phyloP scores from a whole-genome alignment of 2,888 invertebrate genomes.

The Brassicogethes aeneus region DNA sequence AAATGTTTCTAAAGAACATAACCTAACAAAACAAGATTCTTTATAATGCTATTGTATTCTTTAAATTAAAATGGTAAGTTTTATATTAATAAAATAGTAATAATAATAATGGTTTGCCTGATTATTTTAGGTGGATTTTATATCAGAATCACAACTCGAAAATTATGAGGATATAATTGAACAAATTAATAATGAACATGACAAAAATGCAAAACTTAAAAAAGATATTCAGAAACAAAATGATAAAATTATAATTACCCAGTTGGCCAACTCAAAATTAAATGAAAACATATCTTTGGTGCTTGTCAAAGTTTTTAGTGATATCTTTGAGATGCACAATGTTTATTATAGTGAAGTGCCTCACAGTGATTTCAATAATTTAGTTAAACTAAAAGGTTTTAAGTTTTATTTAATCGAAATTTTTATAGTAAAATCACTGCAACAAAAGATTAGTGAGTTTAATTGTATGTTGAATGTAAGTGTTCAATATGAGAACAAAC shows the following conservation, averaged over 20 bases:
- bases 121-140: slow-evolving; percentile 23
- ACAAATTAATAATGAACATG: slow-evolving; percentile 28
- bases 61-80: slow-evolving; percentile 1
- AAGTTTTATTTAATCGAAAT: slow-evolving; percentile 32
- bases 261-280: slow-evolving; percentile 18
- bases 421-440: slow-evolving; percentile 26
- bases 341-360: slow-evolving; percentile 24
- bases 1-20: no score
- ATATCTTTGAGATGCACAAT: slow-evolving; percentile 24
- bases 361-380: slow-evolving; percentile 13
- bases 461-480: slow-evolving; percentile 26
- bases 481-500: slow-evolving; percentile 12
- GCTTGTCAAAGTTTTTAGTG: slow-evolving; percentile 29
- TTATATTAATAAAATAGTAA: no score
- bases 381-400: slow-evolving; percentile 14
- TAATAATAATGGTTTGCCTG: no score
- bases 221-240: slow-evolving; percentile 22
- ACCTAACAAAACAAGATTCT: neutral
- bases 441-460: slow-evolving; percentile 22
- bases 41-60: neutral
- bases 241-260: slow-evolving; percentile 23
- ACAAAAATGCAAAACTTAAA: slow-evolving; percentile 23
- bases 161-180: slow-evolving; percentile 28
- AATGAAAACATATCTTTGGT: slow-evolving; percentile 25
- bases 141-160: slow-evolving; percentile 18